Conservation (phyloP, 2,888 invertebrate genomes). For the Acholoe squamosa region DNA sequence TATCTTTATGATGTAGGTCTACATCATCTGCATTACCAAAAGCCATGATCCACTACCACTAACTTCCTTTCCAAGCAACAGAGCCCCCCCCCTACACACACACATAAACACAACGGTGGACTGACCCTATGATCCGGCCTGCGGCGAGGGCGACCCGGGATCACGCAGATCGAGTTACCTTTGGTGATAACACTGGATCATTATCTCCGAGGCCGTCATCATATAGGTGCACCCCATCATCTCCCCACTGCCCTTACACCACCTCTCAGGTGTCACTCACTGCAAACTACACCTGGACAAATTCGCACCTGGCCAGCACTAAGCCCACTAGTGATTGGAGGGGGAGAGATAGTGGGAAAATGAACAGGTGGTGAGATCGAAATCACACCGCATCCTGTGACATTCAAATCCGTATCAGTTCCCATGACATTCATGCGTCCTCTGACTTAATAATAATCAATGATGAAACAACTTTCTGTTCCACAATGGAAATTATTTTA, state of each 20-base stretch:
- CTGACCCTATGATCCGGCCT: neutral
- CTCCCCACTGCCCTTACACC: neutral
- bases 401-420: neutral
- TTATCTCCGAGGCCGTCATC: neutral
- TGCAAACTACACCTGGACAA: neutral
- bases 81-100: too few relatives aligned
- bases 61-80: too few relatives aligned
- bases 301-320: neutral
- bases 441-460: too few relatives aligned
- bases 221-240: neutral
- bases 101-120: too few relatives aligned
- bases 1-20: too few relatives aligned
- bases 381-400: conserved; percentile 19
- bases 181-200: neutral
- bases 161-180: conserved; percentile 19
- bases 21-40: too few relatives aligned
- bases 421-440: too few relatives aligned
- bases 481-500: too few relatives aligned
- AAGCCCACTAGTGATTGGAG: neutral
- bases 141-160: neutral
- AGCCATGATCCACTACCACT: too few relatives aligned
- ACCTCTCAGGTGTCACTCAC: conserved; percentile 33
- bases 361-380: conserved; percentile 27
- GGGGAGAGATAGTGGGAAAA: neutral
- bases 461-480: too few relatives aligned